Percentiles rank a stretch among this genome's conserved stretches.
Evolutionary conservation across 2,888 invertebrate genomes (phyloP).

Genomic region (Lasioglossum vierecki): DNA sequence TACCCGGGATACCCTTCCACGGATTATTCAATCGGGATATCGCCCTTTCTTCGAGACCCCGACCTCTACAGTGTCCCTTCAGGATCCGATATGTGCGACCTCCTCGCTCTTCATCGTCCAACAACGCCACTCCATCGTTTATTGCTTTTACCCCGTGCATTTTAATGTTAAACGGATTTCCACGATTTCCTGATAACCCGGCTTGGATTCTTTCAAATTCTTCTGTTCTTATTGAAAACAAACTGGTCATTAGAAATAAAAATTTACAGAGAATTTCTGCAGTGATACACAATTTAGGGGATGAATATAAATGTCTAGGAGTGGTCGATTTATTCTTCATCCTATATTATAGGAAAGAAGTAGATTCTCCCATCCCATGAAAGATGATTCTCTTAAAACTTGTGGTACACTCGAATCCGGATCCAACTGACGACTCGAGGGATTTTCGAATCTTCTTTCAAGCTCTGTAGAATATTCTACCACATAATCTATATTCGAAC

Average conservation of each 20-base stretch:
- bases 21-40: constrained; percentile 44
- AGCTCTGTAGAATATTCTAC: background rate
- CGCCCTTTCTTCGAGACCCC: constrained; percentile 24
- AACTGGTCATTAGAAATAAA: background rate
- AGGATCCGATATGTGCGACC: background rate
- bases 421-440: background rate
- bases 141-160: background rate
- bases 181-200: background rate
- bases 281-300: background rate
- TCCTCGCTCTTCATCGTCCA: background rate
- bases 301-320: background rate
- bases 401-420: background rate
- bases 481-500: background rate
- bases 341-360: background rate
- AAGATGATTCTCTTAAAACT: background rate
- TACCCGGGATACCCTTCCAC: constrained; percentile 24
- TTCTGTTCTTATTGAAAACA: too few species aligned
- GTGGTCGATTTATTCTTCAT: background rate
- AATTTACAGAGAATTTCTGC: background rate
- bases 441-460: background rate
- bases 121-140: background rate
- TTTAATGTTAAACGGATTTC: background rate
- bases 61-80: constrained; percentile 5
- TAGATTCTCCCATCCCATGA: background rate
- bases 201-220: too few species aligned